Percentiles rank a stretch among this genome's conserved stretches.
These are phyloP conservation scores for Fistularia commersonii DNA, from an alignment of 2,797 vertebrate species.

Conservation along the genomic window DNA sequence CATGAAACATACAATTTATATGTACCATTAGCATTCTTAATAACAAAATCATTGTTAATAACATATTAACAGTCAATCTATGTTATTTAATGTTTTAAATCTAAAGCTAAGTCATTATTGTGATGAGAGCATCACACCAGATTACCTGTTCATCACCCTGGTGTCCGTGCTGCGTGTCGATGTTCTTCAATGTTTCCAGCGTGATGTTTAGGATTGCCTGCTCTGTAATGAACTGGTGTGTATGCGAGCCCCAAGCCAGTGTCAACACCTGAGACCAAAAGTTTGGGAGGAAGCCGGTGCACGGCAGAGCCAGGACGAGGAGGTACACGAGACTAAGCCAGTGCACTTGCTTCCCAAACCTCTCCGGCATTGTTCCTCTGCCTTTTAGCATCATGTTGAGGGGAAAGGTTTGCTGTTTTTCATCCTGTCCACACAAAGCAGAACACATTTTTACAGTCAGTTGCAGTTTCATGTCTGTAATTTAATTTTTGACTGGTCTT, in stretches of 20 bases:
- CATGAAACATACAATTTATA: no score
- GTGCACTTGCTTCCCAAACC: constrained; percentile 7
- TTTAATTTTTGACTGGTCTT: neutral
- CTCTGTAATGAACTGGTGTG: constrained; percentile 87
- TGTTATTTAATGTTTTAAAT: no score
- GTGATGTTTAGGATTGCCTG: constrained; percentile 80
- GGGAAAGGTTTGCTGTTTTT: constrained; percentile 3
- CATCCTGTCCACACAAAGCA: constrained; percentile 31
- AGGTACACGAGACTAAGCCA: constrained; percentile 48
- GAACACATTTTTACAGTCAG: neutral
- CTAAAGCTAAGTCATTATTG: no score
- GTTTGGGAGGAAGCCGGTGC: constrained; percentile 81
- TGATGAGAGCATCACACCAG: no score
- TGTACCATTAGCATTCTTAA: no score
- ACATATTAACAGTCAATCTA: no score
- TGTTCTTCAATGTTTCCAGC: constrained; percentile 72
- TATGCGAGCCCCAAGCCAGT: constrained; percentile 78
- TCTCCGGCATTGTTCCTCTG: constrained; percentile 18
- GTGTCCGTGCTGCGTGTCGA: neutral
- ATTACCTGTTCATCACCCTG: neutral
- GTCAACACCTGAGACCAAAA: constrained; percentile 82
- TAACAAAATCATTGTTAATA: no score
- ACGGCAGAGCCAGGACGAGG: constrained; percentile 61
- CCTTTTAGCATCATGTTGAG: constrained; percentile 32
- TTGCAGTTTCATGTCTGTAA: neutral